Percentiles rank a stretch among this genome's conserved stretches.
These are phyloP conservation scores for Philaethria dido DNA, from an alignment of 2,888 invertebrate species.

Conservation along the genomic window DNA sequence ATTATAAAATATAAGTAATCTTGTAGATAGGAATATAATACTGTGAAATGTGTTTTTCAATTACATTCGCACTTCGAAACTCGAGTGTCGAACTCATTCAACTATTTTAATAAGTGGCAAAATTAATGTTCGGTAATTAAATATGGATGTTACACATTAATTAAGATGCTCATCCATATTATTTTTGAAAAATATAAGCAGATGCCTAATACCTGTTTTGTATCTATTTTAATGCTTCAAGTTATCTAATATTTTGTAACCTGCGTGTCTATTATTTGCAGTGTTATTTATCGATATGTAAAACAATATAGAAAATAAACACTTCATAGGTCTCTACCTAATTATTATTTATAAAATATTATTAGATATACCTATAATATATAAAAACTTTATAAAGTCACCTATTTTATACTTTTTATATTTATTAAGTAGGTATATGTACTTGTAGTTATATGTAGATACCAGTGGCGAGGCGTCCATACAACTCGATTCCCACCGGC, in stretches of 20 bases:
- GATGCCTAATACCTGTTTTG: too few species aligned
- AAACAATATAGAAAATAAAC: neutral
- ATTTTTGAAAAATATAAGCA: neutral
- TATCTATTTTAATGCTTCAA: too few species aligned
- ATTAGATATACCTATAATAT: too few species aligned
- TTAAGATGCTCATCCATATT: slow-evolving; percentile 29
- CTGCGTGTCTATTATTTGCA: neutral
- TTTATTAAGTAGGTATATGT: too few species aligned
- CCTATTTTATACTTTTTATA: too few species aligned
- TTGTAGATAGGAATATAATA: slow-evolving; percentile 25
- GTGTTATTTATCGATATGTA: neutral
- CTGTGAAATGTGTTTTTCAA: slow-evolving; percentile 33
- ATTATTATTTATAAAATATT: too few species aligned
- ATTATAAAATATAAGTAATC: slow-evolving; percentile 28
- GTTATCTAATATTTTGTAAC: too few species aligned
- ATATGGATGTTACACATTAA: slow-evolving; percentile 34
- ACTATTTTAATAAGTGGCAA: slow-evolving; percentile 33
- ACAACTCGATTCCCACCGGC: too few species aligned
- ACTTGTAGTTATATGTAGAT: too few species aligned
- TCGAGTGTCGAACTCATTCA: slow-evolving; percentile 34
- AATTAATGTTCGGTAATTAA: slow-evolving; percentile 37
- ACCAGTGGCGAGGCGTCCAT: too few species aligned
- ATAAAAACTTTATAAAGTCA: too few species aligned
- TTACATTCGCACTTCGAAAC: slow-evolving; percentile 34
- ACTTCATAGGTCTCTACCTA: too few species aligned